phyloP scores from a whole-genome alignment of 2,797 vertebrate genomes.

The Gallinago nigripennis region DNA sequence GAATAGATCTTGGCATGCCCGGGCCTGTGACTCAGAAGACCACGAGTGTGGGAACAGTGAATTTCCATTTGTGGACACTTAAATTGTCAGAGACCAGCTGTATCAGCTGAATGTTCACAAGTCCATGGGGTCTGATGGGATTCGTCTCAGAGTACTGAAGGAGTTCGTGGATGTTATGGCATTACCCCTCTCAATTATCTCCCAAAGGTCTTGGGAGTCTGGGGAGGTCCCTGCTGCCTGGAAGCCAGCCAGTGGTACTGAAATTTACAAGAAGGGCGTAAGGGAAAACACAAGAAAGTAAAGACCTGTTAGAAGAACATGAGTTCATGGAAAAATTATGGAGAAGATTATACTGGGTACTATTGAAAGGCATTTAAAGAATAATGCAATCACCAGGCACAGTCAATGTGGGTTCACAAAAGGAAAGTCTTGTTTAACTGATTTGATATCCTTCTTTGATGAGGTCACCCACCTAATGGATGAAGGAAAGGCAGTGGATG shows the following conservation, averaged over 20 bases:
- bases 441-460: neutral
- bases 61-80: neutral
- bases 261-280: too few relatives aligned
- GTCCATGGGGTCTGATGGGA: neutral
- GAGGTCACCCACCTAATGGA: neutral
- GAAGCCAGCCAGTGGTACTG: neutral
- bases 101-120: neutral
- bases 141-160: neutral
- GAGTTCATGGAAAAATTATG: too few relatives aligned
- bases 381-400: neutral
- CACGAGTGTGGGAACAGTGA: too few relatives aligned
- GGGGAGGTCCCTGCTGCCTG: neutral
- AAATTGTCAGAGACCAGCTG: neutral
- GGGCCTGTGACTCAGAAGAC: too few relatives aligned
- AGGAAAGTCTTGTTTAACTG: neutral
- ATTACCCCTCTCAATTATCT: neutral
- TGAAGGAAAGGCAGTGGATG: neutral
- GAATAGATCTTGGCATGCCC: neutral
- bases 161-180: neutral
- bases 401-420: neutral
- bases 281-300: too few relatives aligned
- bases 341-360: neutral
- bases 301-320: too few relatives aligned
- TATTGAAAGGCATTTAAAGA: neutral
- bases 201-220: neutral